Evolutionary conservation across 2,888 invertebrate species (phyloP).

Genomic region (Morpho achilles): DNA sequence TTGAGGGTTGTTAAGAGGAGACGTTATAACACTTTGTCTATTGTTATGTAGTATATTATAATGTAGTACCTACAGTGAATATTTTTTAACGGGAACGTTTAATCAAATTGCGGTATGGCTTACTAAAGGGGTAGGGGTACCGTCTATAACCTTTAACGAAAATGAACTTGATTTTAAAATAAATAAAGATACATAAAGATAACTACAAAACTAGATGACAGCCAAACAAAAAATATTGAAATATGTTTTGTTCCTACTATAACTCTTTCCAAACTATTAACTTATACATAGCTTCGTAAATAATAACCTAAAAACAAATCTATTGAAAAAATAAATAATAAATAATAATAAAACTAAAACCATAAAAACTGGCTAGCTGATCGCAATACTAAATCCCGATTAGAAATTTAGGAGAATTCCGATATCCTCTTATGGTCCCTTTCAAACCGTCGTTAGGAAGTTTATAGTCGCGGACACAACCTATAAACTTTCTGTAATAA

Average conservation of each 20-base stretch:
- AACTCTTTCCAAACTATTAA: slow-evolving; percentile 29
- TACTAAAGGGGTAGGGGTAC: too few relatives aligned
- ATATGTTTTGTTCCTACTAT: slow-evolving; percentile 3
- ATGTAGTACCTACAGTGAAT: too few relatives aligned
- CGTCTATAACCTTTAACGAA: too few relatives aligned
- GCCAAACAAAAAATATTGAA: slow-evolving; percentile 3
- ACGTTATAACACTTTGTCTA: too few relatives aligned
- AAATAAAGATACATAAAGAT: not conserved
- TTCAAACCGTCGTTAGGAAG: slow-evolving; percentile 51
- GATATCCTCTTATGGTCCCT: slow-evolving; percentile 58
- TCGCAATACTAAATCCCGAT: slow-evolving; percentile 66
- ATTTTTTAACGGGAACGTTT: too few relatives aligned
- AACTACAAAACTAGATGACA: slow-evolving; percentile 1
- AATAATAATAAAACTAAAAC: too few relatives aligned
- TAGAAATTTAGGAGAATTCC: slow-evolving; percentile 66
- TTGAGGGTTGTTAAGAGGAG: too few relatives aligned
- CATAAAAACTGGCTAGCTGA: slow-evolving; percentile 55
- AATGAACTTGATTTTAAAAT: not conserved
- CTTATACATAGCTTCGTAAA: slow-evolving; percentile 25
- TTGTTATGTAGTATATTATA: too few relatives aligned
- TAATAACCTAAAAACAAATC: slow-evolving; percentile 58
- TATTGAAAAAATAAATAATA: slow-evolving; percentile 64
- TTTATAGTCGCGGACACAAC: slow-evolving; percentile 39
- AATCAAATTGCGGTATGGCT: too few relatives aligned
- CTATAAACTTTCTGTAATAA: not conserved